phyloP scores from a whole-genome alignment of 2,113 vertebrate genomes.

The Nyctibius bracteatus region DNA sequence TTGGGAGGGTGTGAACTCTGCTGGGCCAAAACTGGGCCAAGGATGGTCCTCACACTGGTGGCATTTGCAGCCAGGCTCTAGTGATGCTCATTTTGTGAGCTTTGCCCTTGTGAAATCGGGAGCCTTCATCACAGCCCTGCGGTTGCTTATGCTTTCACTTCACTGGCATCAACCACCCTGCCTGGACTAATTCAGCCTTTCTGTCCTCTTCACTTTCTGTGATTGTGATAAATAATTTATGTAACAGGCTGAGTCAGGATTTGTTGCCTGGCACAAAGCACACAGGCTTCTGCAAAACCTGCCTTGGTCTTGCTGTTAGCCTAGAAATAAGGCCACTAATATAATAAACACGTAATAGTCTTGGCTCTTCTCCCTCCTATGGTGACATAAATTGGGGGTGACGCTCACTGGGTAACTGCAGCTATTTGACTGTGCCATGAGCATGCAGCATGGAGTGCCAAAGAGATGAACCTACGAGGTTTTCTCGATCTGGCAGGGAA shows the following conservation, averaged over 20 bases:
- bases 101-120: background rate
- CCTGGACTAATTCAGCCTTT: background rate
- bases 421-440: background rate
- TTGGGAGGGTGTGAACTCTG: background rate
- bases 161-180: accelerated
- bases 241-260: constrained; percentile 11
- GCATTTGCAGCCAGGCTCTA: background rate
- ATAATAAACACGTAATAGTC: background rate
- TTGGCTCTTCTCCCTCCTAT: background rate
- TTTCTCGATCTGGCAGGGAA: background rate
- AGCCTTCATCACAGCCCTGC: background rate
- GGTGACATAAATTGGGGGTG: background rate
- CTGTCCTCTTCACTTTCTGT: background rate
- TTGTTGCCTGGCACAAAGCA: background rate
- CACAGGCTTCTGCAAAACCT: background rate
- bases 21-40: background rate
- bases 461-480: background rate
- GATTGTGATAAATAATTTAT: constrained; percentile 6
- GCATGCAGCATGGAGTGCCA: accelerated
- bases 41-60: background rate
- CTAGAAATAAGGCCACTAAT: background rate
- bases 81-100: background rate
- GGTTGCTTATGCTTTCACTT: background rate
- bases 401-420: background rate
- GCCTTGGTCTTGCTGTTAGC: background rate